A percentile compares a stretch with the other conserved stretches of the same genome.
phyloP scores from a whole-genome alignment of 2,113 vertebrate species.

The Rhizomys pruinosus region DNA sequence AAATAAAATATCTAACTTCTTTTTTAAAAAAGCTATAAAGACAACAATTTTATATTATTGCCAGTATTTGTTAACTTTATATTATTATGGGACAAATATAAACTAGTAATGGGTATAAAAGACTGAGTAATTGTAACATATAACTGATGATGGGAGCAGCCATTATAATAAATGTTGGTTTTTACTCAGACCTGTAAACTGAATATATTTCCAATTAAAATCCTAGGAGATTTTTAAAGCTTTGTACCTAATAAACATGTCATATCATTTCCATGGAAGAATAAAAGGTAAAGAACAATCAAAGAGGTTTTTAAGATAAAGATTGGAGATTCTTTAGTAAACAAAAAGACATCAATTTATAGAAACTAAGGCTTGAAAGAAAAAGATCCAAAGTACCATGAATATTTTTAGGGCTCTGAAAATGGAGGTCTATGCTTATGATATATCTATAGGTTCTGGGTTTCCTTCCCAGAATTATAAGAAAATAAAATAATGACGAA shows the following conservation, averaged over 20 bases:
- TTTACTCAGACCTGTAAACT: neutral
- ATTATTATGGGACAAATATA: neutral
- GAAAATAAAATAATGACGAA: neutral
- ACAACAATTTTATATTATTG: too few relatives aligned
- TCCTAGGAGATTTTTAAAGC: neutral
- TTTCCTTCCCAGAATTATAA: too few relatives aligned
- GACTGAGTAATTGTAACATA: neutral
- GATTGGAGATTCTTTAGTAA: neutral
- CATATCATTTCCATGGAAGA: neutral
- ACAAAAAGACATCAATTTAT: neutral
- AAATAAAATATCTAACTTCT: too few relatives aligned
- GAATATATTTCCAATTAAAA: slow-evolving; percentile 2
- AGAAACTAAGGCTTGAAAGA: neutral
- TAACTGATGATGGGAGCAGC: neutral
- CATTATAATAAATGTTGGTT: neutral
- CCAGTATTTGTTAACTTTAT: too few relatives aligned
- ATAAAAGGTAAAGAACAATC: too few relatives aligned
- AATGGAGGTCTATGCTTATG: neutral
- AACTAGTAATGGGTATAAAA: neutral
- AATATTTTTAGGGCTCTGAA: neutral
- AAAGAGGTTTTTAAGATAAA: too few relatives aligned
- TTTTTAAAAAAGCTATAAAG: neutral
- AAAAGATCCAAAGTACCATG: neutral
- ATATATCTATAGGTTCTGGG: neutral
- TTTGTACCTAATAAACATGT: neutral